Conservation (phyloP, 2,888 invertebrate genomes). For the Shargacucullia verbasci region DNA sequence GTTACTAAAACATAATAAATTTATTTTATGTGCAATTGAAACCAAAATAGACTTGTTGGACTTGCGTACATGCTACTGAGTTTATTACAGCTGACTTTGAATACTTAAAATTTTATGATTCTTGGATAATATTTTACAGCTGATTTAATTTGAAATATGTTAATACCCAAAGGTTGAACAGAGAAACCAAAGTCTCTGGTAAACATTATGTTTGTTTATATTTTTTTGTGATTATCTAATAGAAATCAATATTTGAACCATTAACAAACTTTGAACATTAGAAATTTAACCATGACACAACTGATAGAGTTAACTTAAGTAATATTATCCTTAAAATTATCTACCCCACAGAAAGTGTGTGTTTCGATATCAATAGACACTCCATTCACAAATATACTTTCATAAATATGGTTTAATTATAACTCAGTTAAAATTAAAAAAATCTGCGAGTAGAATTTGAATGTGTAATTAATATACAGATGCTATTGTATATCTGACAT, state of each 20-base stretch:
- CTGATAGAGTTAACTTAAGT: no score
- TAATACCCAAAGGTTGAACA: not conserved
- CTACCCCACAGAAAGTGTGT: no score
- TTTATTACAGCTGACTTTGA: conserved; percentile 42
- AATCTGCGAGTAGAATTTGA: conserved; percentile 14
- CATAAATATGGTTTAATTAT: not conserved
- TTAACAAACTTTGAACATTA: no score
- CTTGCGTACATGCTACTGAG: conserved; percentile 57
- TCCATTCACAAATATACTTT: no score
- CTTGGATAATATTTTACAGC: conserved; percentile 9
- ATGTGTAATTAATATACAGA: conserved; percentile 34
- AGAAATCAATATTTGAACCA: no score
- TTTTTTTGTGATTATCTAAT: conserved; percentile 4
- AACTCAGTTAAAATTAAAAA: conserved; percentile 3
- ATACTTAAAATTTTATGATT: conserved; percentile 35
- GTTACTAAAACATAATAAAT: conserved; percentile 76
- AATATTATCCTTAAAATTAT: no score
- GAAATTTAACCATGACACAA: no score
- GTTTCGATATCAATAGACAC: no score
- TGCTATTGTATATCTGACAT: conserved; percentile 8
- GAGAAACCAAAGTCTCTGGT: not conserved
- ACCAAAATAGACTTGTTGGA: conserved; percentile 77
- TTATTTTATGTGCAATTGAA: conserved; percentile 83
- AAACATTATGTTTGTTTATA: not conserved
- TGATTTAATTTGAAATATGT: not conserved